Conservation (phyloP, 2,113 vertebrate species). For the Oxyura jamaicensis region DNA sequence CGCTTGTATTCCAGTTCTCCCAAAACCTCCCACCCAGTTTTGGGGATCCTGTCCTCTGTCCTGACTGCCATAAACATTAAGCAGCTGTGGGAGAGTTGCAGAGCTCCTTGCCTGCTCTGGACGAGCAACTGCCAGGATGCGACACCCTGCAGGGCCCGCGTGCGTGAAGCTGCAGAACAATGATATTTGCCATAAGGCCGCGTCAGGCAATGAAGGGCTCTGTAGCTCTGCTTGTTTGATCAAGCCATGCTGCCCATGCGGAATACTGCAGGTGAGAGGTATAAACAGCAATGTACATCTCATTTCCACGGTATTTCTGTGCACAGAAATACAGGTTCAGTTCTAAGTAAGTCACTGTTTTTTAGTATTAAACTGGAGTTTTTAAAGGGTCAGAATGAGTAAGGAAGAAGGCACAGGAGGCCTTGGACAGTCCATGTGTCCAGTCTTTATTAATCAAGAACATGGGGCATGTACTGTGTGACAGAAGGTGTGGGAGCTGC, state of each 20-base stretch:
- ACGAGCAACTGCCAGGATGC: accelerated
- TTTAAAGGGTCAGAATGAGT: not conserved
- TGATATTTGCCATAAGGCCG: not conserved
- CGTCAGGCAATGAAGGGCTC: not conserved
- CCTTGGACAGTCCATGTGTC: not conserved
- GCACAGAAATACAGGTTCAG: not conserved
- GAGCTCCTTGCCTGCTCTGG: not conserved
- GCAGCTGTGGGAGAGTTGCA: not conserved
- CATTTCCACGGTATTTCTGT: not conserved
- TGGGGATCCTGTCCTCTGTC: not conserved
- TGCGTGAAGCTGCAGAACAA: not conserved
- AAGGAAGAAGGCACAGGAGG: not conserved
- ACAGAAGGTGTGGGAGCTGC: not conserved
- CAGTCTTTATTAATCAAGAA: not conserved
- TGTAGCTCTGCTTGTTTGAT: not conserved
- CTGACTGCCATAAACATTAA: accelerated
- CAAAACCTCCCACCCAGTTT: not conserved
- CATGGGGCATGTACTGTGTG: not conserved
- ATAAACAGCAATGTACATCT: not conserved
- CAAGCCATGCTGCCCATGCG: not conserved
- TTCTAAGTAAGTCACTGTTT: not conserved
- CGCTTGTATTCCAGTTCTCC: accelerated
- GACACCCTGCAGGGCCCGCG: no score
- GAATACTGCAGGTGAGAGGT: not conserved
- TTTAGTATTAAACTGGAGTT: not conserved